Conservation (phyloP, 1,140 invertebrate genomes). For the Drosophila kohkoa region DNA sequence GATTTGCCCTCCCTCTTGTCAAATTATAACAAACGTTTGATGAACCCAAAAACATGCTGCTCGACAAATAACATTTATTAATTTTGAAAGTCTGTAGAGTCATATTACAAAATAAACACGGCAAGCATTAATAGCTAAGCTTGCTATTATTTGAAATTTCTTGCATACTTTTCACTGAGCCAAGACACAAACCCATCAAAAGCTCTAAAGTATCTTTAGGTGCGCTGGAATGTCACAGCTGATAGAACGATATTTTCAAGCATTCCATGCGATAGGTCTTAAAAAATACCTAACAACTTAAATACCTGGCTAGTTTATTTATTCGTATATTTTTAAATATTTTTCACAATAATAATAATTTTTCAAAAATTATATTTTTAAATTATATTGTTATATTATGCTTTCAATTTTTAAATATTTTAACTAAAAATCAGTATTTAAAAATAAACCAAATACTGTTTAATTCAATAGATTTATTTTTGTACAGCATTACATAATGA, state of each 20-base stretch:
- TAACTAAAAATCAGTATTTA: no score
- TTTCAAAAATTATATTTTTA: neutral
- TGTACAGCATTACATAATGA: no score
- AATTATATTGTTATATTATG: no score
- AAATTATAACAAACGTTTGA: neutral
- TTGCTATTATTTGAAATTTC: constrained; percentile 24
- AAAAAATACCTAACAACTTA: constrained; percentile 38
- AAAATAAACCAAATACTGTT: no score
- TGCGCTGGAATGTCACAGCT: constrained; percentile 16
- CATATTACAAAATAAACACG: neutral
- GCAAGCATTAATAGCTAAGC: neutral
- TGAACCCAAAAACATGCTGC: constrained; percentile 7
- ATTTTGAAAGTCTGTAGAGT: neutral
- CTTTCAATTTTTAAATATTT: no score
- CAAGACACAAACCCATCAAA: constrained; percentile 6
- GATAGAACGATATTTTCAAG: constrained; percentile 7
- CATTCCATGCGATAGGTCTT: constrained; percentile 14
- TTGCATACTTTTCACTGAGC: neutral
- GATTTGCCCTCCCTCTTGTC: no score
- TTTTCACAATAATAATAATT: neutral
- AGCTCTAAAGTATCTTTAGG: constrained; percentile 1
- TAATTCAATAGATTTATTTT: no score
- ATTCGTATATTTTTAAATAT: neutral
- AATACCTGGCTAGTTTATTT: neutral
- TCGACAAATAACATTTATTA: neutral